Conservation (phyloP, 1,140 invertebrate genomes). For the Meloidogyne chitwoodi region DNA sequence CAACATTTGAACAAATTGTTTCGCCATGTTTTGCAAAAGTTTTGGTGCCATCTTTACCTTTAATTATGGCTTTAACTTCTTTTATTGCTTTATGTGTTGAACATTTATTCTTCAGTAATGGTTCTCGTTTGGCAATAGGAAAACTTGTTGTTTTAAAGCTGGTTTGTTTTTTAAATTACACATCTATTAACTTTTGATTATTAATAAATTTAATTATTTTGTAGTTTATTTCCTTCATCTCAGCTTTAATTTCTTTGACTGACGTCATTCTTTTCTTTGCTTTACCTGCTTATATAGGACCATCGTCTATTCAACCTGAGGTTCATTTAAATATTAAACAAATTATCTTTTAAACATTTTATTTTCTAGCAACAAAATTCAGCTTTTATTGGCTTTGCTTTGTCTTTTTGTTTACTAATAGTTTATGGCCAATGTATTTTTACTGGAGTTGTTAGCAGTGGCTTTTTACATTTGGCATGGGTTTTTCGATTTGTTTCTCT, state of each 20-base stretch:
- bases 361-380: not conserved
- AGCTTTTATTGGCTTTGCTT: not conserved
- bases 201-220: not conserved
- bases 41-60: not conserved
- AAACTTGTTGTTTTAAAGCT: not conserved
- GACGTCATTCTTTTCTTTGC: not conserved
- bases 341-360: not conserved
- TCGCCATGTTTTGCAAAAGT: slow-evolving; percentile 18
- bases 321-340: not conserved
- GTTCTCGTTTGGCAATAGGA: not conserved
- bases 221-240: not conserved
- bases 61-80: not conserved
- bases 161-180: not conserved
- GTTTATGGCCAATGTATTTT: slow-evolving; percentile 10
- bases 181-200: too few relatives aligned
- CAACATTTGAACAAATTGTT: slow-evolving; percentile 6
- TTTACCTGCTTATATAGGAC: not conserved
- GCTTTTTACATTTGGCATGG: slow-evolving; percentile 17
- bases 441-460: slow-evolving; percentile 6
- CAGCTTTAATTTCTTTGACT: not conserved
- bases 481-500: slow-evolving; percentile 10
- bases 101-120: not conserved
- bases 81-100: not conserved
- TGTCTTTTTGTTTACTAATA: not conserved
- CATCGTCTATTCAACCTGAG: not conserved